Conservation (phyloP, 2,113 vertebrate species). For the Aix galericulata region DNA sequence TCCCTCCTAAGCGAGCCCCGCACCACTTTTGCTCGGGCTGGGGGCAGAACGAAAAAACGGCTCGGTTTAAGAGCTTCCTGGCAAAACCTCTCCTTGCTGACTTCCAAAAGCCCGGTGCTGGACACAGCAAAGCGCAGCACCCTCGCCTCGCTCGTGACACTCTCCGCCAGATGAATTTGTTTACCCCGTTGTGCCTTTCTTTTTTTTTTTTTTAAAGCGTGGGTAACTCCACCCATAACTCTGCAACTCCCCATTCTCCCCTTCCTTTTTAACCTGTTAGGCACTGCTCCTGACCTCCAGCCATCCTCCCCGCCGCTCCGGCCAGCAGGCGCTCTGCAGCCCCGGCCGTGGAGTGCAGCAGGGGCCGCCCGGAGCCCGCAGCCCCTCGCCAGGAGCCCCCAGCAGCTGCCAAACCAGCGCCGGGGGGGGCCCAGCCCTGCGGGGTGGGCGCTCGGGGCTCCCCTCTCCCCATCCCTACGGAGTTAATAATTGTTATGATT, state of each 20-base stretch:
- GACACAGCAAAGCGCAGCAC: background rate
- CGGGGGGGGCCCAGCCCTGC: background rate
- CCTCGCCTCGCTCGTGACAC: conserved; percentile 10
- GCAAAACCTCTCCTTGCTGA: background rate
- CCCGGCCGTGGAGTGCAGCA: conserved; percentile 28
- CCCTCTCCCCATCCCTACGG: background rate
- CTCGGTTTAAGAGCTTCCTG: background rate
- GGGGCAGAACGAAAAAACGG: background rate
- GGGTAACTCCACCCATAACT: conserved; percentile 67
- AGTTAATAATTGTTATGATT: too few relatives aligned
- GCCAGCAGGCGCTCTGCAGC: background rate
- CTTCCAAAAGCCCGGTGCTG: background rate
- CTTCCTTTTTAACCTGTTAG: conserved; percentile 71
- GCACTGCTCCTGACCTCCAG: conserved; percentile 29
- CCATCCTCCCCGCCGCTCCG: background rate
- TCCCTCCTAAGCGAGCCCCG: background rate
- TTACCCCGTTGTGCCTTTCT: conserved; percentile 46
- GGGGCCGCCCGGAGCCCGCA: background rate
- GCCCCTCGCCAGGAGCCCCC: background rate
- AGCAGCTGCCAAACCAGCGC: background rate
- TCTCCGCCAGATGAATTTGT: conserved; percentile 49
- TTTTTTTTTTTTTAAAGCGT: conserved; percentile 33
- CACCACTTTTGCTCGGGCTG: background rate
- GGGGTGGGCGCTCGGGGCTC: background rate
- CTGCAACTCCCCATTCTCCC: conserved; percentile 45